Conservation (phyloP, 2,888 invertebrate genomes). For the Drosophila lacicola region DNA sequence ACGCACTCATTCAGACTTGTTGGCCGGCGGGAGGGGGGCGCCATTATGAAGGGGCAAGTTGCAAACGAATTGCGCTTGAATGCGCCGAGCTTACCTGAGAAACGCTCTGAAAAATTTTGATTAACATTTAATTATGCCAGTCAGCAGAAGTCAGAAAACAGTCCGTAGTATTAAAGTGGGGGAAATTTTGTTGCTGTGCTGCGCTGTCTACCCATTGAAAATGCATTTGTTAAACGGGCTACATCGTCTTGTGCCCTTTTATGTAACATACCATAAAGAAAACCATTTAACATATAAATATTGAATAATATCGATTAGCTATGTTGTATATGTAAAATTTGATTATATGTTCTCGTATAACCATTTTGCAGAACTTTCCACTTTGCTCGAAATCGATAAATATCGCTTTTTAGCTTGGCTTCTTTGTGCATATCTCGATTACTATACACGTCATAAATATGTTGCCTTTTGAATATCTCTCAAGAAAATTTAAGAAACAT, state of each 20-base stretch:
- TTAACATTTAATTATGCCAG: conserved; percentile 57
- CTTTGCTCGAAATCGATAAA: no score
- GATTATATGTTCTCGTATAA: no score
- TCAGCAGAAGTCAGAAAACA: conserved; percentile 25
- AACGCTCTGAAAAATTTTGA: conserved; percentile 68
- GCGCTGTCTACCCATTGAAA: neutral
- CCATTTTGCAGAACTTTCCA: no score
- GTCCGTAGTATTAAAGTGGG: conserved; percentile 53
- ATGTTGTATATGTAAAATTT: no score
- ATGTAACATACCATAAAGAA: no score
- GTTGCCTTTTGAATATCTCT: no score
- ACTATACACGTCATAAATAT: no score
- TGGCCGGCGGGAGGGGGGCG: neutral
- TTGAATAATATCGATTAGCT: no score
- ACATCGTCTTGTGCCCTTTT: neutral
- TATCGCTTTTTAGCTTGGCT: no score
- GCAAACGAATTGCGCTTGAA: conserved; percentile 37
- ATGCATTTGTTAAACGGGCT: neutral
- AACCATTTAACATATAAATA: no score
- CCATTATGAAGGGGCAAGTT: neutral
- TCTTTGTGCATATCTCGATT: no score
- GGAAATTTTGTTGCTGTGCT: conserved; percentile 47
- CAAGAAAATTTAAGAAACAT: no score
- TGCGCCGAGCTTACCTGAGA: conserved; percentile 33
- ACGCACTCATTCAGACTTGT: conserved; percentile 18